These are phyloP conservation scores for Conus betulinus DNA, from an alignment of 1,140 invertebrate genomes.

Conservation along the genomic window DNA sequence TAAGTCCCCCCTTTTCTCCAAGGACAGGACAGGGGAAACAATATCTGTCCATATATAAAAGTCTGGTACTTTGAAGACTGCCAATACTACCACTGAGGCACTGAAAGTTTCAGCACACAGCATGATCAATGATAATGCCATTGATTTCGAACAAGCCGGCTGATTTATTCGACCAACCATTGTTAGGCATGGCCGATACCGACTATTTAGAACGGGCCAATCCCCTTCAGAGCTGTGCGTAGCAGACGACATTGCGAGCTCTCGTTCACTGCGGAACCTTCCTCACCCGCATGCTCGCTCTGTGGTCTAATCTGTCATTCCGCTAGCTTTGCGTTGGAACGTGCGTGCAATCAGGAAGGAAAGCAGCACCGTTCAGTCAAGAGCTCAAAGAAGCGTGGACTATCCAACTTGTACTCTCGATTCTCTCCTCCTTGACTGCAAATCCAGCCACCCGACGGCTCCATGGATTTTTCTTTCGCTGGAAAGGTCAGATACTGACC, in stretches of 20 bases:
- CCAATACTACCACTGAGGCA: neutral
- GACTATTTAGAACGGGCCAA: neutral
- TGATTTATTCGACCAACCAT: neutral
- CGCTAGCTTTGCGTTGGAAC: constrained; percentile 3
- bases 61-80: no score
- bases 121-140: constrained; percentile 3
- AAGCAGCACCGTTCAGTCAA: constrained; percentile 2
- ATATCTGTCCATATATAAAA: no score
- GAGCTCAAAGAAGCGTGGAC: neutral
- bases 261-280: neutral
- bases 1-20: no score
- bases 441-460: neutral
- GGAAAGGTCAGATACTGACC: constrained; percentile 46
- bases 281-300: constrained; percentile 3
- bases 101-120: neutral
- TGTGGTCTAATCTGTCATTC: neutral
- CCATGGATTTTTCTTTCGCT: neutral
- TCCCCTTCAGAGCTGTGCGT: neutral
- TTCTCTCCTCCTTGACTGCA: neutral
- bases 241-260: constrained; percentile 18
- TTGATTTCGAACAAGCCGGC: neutral
- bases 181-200: neutral
- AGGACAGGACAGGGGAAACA: no score
- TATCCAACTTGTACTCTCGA: neutral
- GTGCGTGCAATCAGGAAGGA: neutral